A percentile compares a stretch with the other conserved stretches of the same genome.
Evolutionary conservation across 2,797 vertebrate species (phyloP).

Genomic region (Graptemys geographica): DNA sequence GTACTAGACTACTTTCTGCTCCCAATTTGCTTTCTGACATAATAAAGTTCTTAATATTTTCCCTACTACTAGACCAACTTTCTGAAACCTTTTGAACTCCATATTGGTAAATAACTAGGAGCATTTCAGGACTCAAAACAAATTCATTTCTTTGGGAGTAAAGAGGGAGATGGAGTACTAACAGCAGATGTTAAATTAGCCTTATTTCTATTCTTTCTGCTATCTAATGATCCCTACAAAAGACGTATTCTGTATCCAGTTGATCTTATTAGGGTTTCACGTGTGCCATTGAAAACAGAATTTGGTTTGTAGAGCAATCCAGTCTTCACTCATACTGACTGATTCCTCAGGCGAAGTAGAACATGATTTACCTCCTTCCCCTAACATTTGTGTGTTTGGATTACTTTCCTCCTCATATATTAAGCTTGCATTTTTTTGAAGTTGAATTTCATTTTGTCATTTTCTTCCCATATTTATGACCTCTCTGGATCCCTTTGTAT

Average conservation of each 20-base stretch:
- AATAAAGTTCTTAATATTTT: not conserved
- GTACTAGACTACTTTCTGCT: not conserved
- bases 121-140: not conserved
- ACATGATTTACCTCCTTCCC: constrained; percentile 7
- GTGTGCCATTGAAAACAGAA: not conserved
- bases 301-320: not conserved
- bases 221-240: constrained; percentile 9
- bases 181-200: constrained; percentile 1
- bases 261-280: constrained; percentile 36
- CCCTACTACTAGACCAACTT: not conserved
- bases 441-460: not conserved
- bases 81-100: not conserved
- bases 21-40: not conserved
- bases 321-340: not conserved
- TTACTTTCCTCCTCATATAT: not conserved
- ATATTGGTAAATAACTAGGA: not conserved
- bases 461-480: not conserved
- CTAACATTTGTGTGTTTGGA: constrained; percentile 3
- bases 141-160: not conserved
- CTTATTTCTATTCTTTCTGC: not conserved
- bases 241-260: constrained; percentile 14
- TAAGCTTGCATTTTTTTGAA: not conserved
- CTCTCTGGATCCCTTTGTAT: not conserved
- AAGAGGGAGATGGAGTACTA: not conserved
- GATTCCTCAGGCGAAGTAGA: not conserved